Percentiles rank a stretch among this genome's conserved stretches.
Evolutionary conservation across 1,140 invertebrate genomes (phyloP).

Genomic region (Lordiphosa clarofinis): DNA sequence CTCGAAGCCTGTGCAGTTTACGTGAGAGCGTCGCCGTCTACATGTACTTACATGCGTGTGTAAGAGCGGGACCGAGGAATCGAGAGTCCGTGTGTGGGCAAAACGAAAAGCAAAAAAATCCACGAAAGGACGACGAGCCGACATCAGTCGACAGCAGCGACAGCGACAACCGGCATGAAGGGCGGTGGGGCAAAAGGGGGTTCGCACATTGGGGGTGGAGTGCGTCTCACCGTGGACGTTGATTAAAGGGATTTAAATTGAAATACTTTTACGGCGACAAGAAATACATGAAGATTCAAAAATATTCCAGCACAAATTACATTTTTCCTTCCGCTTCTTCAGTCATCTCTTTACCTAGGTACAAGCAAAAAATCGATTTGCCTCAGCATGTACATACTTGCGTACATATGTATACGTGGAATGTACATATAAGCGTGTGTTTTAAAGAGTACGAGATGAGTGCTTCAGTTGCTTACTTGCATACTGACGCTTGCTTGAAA

Average conservation of each 20-base stretch:
- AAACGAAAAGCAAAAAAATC: slow-evolving; percentile 13
- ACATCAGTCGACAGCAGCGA: slow-evolving; percentile 12
- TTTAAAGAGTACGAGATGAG: background rate
- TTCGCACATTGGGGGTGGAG: slow-evolving; percentile 8
- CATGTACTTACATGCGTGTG: slow-evolving; percentile 12
- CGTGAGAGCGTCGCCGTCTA: slow-evolving; percentile 13
- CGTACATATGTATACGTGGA: too few relatives aligned
- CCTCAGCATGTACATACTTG: background rate
- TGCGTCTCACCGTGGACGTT: slow-evolving; percentile 11
- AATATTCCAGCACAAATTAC: slow-evolving; percentile 11
- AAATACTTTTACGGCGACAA: slow-evolving; percentile 29
- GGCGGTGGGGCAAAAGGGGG: slow-evolving; percentile 28
- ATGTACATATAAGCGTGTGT: slow-evolving; percentile 1
- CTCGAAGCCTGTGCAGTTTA: slow-evolving; percentile 8
- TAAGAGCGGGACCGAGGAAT: slow-evolving; percentile 2
- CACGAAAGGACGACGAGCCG: slow-evolving; percentile 30
- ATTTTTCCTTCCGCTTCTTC: slow-evolving; percentile 10
- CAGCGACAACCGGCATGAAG: slow-evolving; percentile 1
- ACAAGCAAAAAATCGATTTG: slow-evolving; percentile 8
- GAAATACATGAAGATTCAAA: slow-evolving; percentile 13
- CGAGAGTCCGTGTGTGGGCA: slow-evolving; percentile 14
- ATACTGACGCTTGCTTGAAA: background rate
- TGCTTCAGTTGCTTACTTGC: background rate
- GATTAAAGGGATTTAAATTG: slow-evolving; percentile 43
- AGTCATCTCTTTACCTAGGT: slow-evolving; percentile 3